Percentiles rank a stretch among this genome's conserved stretches.
phyloP scores from a whole-genome alignment of 2,888 invertebrate genomes.

The Oscheius myriophilus region DNA sequence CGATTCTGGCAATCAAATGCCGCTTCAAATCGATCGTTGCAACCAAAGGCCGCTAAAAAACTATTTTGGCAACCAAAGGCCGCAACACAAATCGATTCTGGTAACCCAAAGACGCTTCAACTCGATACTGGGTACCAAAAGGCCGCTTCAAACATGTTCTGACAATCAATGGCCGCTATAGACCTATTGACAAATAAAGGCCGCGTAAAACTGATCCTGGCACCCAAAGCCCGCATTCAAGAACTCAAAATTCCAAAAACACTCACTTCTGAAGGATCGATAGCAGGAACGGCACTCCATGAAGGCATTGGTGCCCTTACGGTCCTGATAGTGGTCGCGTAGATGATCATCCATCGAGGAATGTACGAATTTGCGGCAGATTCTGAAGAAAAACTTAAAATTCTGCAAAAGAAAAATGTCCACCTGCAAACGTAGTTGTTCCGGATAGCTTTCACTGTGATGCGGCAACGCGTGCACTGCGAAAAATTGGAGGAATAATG shows the following conservation, averaged over 20 bases:
- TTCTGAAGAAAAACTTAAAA: conserved; percentile 9
- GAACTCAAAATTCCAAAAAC: neutral
- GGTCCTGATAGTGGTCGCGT: conserved; percentile 25
- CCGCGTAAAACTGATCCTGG: neutral
- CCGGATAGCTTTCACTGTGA: conserved; percentile 18
- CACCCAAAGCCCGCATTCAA: neutral
- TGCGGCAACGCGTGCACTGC: conserved; percentile 12
- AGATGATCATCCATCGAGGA: conserved; percentile 24
- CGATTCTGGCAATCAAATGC: no score
- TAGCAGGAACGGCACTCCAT: conserved; percentile 34
- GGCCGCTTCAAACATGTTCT: no score
- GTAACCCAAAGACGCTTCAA: neutral
- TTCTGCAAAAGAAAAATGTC: no score
- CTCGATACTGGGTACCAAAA: neutral
- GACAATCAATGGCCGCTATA: no score
- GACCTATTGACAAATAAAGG: no score
- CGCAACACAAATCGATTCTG: no score
- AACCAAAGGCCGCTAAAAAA: neutral
- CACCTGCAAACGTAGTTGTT: conserved; percentile 27
- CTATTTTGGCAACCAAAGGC: no score
- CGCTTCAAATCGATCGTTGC: neutral
- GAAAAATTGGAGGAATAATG: conserved; percentile 14
- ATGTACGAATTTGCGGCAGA: conserved; percentile 23
- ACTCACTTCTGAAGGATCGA: conserved; percentile 28
- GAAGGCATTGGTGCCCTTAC: conserved; percentile 19